phyloP scores from a whole-genome alignment of 2,888 invertebrate genomes.

The Epirrita christyi region DNA sequence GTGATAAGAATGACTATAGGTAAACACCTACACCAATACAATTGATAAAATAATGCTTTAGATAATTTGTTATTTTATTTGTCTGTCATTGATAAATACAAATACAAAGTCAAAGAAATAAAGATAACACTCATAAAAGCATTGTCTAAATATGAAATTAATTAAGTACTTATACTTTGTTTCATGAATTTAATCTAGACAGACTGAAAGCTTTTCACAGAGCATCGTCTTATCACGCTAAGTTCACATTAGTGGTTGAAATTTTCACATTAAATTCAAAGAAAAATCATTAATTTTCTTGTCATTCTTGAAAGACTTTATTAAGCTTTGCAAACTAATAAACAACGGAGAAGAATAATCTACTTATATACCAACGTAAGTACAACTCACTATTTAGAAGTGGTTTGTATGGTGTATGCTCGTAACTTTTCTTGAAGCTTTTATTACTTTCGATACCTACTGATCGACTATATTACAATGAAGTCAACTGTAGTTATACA shows the following conservation, averaged over 20 bases:
- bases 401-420: not conserved
- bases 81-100: too few relatives aligned
- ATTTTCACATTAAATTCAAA: conserved; percentile 42
- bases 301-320: conserved; percentile 23
- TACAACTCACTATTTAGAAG: not conserved
- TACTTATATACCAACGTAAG: not conserved
- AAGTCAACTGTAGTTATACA: not conserved
- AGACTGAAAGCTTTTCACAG: conserved; percentile 37
- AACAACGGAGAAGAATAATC: conserved; percentile 11
- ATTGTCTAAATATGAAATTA: conserved; percentile 17
- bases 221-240: conserved; percentile 49
- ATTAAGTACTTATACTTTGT: conserved; percentile 20
- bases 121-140: not conserved
- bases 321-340: conserved; percentile 18
- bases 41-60: too few relatives aligned
- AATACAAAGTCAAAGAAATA: not conserved
- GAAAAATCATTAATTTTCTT: conserved; percentile 39
- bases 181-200: conserved; percentile 28
- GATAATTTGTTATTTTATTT: too few relatives aligned
- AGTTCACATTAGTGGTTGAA: conserved; percentile 52
- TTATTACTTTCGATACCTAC: too few relatives aligned
- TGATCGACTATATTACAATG: too few relatives aligned
- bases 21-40: too few relatives aligned
- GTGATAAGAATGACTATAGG: too few relatives aligned
- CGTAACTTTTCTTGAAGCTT: too few relatives aligned